phyloP scores from a whole-genome alignment of 2,797 vertebrate genomes.

The Mycteria americana region DNA sequence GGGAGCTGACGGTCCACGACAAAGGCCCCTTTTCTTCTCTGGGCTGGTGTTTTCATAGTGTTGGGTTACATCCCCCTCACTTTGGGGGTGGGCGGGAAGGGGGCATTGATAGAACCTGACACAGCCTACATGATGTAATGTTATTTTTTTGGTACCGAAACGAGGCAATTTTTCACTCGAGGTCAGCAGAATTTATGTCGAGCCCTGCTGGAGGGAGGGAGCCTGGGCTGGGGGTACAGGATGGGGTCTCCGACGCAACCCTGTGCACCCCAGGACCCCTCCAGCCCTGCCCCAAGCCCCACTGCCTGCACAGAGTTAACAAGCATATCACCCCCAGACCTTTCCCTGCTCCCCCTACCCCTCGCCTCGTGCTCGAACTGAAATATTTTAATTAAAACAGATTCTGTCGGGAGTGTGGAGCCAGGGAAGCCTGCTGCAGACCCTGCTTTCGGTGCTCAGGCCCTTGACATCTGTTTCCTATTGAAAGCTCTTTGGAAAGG shows the following conservation, averaged over 20 bases:
- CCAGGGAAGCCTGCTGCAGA: constrained; percentile 37
- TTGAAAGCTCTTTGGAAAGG: constrained; percentile 63
- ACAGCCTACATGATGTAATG: constrained; percentile 86
- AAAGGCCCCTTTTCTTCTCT: constrained; percentile 84
- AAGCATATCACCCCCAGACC: background rate
- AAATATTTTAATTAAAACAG: constrained; percentile 44
- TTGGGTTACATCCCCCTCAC: constrained; percentile 82
- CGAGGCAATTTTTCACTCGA: constrained; percentile 78
- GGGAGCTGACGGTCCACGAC: constrained; percentile 56
- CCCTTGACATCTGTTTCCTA: constrained; percentile 72
- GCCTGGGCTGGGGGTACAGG: constrained; percentile 63
- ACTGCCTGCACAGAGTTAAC: background rate
- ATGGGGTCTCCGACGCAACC: background rate
- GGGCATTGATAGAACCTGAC: constrained; percentile 83
- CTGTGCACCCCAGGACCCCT: fast-evolving
- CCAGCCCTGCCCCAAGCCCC: background rate
- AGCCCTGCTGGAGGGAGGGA: constrained; percentile 73
- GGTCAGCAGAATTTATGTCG: constrained; percentile 79
- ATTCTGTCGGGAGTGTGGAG: background rate
- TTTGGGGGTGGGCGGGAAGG: constrained; percentile 68
- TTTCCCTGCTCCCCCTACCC: background rate
- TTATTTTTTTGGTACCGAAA: constrained; percentile 85
- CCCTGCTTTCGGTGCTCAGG: constrained; percentile 44
- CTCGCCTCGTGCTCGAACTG: background rate
- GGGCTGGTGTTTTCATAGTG: constrained; percentile 84